A percentile compares a stretch with the other conserved stretches of the same genome.
Evolutionary conservation across 2,113 vertebrate species (phyloP).

Genomic region (Percopsis transmontana): DNA sequence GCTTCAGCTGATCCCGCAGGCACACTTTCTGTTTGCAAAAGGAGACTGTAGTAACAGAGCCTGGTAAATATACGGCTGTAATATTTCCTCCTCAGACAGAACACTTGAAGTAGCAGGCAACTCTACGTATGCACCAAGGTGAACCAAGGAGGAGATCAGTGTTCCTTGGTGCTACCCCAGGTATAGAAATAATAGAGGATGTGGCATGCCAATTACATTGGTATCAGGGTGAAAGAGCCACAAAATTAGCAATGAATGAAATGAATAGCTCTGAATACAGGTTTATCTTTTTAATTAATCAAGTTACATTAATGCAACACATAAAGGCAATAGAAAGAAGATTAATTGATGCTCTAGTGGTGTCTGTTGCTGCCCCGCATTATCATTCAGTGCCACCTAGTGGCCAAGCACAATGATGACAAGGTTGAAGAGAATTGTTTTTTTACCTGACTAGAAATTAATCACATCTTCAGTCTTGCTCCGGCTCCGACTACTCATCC

Average conservation of each 20-base stretch:
- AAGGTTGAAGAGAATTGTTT: not conserved
- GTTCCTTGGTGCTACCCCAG: not conserved
- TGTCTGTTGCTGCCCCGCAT: slow-evolving; percentile 4
- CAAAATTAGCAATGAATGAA: slow-evolving; percentile 20
- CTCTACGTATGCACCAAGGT: not conserved
- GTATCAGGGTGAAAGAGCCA: slow-evolving; percentile 28
- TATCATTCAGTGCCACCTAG: slow-evolving; percentile 55
- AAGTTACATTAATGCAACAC: slow-evolving; percentile 37
- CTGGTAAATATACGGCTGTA: slow-evolving; percentile 25
- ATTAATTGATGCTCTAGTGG: not conserved
- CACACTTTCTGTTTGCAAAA: slow-evolving; percentile 29
- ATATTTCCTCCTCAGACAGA: slow-evolving; percentile 18
- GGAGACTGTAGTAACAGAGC: slow-evolving; percentile 19
- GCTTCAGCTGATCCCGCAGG: slow-evolving; percentile 28
- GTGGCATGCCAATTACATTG: slow-evolving; percentile 19
- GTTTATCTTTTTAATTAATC: slow-evolving; percentile 48
- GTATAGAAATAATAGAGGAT: slow-evolving; percentile 6
- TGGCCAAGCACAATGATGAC: slow-evolving; percentile 34
- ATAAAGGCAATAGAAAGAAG: slow-evolving; percentile 6
- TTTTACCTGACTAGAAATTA: slow-evolving; percentile 58
- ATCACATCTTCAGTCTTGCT: slow-evolving; percentile 10
- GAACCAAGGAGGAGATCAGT: not conserved
- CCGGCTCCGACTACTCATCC: slow-evolving; percentile 56
- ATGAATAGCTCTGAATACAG: slow-evolving; percentile 5
- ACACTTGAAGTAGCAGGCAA: slow-evolving; percentile 17